Evolutionary conservation across 2,113 vertebrate genomes (phyloP), one percentile per base, ranked within the genome.

Genomic region (Potamarius usumacintae): DNA sequence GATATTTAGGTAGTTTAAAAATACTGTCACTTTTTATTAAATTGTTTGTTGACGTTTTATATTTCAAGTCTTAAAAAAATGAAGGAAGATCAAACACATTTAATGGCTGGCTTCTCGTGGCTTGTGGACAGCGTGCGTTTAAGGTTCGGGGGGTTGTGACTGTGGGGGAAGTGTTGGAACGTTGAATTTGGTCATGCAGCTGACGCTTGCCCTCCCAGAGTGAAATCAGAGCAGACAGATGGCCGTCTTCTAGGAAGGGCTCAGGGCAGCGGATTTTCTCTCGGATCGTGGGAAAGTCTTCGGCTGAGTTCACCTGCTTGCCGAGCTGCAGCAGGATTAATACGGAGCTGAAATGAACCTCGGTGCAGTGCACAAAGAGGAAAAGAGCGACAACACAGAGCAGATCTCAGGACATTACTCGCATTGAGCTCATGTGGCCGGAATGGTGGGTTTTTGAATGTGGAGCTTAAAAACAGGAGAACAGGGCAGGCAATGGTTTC

Each of bases 241-340:
- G 95, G 95, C 92, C 88, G 92, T 92, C 93, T 93, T 92, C 92
- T 91, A 93, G 93, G 92, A 93, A 93, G 93, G 93, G 94, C 93
- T 94, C 76, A 90, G 94, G 92, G 93, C 92, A 90, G 90, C 89
- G 92, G 94, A 93, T 94, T 94, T 94, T 91, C 93, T 94, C 92
- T 91, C 85, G 91, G 94, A 95, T 93, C 95, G 95, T 96, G 94
- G 95, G 95, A 96, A 96, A 94, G 93, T 93, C 92, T 94, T 91
- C 89, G 93, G 92, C 93, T 94, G 92, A 94, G 92, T 94, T 95
- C 94, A 95, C 94, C 94, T 95, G 94, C 94, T 94, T 90, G 57
- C 89, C 88, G 92, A 93, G 84, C 92, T 80, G 93, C 93, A 92
- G 93, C 92, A 88, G 94, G 94, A 94, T 95, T 94, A 94, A 94